Evolutionary conservation across 2,113 vertebrate genomes (phyloP).

Genomic region (Athene cunicularia): DNA sequence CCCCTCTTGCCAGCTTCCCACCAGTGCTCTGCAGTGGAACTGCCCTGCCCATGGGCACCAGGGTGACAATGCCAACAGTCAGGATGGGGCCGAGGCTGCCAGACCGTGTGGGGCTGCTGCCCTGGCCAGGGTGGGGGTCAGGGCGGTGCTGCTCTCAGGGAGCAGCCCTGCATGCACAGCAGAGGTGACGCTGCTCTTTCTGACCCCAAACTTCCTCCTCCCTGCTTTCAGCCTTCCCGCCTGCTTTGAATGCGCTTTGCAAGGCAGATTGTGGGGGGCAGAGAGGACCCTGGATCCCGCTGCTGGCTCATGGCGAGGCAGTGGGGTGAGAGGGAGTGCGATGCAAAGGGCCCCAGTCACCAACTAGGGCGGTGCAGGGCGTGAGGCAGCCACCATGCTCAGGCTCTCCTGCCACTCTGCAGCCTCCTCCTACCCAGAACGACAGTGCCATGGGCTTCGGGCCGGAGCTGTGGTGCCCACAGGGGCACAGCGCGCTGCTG

Average conservation of each 20-base stretch:
- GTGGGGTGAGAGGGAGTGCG: background rate
- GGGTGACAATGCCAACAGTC: background rate
- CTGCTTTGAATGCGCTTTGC: background rate
- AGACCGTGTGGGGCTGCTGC: accelerated
- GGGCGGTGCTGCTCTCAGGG: accelerated
- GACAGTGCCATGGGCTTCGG: conserved; percentile 83
- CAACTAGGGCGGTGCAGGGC: accelerated
- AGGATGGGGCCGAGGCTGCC: background rate
- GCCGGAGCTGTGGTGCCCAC: conserved; percentile 85
- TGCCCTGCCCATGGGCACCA: accelerated
- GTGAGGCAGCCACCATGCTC: background rate
- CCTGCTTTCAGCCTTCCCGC: background rate
- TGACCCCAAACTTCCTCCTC: background rate
- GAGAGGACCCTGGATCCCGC: accelerated
- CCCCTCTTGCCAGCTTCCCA: background rate
- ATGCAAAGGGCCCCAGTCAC: background rate
- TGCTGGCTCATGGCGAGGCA: accelerated
- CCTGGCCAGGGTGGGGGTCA: background rate
- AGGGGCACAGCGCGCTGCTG: conserved; percentile 85
- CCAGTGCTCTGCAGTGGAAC: too few species aligned
- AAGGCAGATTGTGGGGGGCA: background rate
- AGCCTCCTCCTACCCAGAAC: background rate
- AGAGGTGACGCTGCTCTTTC: background rate
- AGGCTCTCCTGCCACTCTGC: background rate
- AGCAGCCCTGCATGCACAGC: accelerated